Evolutionary conservation across 2,797 vertebrate species (phyloP), one percentile per base, ranked within the genome.

Genomic region (Rhynchonycteris naso): DNA sequence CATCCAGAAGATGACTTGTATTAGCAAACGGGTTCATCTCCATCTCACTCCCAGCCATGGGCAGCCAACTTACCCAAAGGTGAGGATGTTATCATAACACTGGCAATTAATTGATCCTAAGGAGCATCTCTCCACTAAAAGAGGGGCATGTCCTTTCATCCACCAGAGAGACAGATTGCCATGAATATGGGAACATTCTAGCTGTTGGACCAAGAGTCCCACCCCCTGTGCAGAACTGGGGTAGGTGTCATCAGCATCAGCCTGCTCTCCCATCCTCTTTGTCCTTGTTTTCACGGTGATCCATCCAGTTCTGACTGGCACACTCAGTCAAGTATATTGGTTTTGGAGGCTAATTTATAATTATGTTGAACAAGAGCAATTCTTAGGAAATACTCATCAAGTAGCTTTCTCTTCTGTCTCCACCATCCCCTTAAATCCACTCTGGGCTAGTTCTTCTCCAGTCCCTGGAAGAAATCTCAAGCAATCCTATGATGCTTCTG

Each of bases 341-440:
- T 88, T 87, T 93, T 35, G 38, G 65, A 58, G 66, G 52, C 54
- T 92, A 74, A 66, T 38, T 68, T 83, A 21, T 83, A 79, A 71
- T 52, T 54, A 30, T 56, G 54, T 35, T 84, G 58, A 63, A 84
- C 6, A 58, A 90, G 28, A 91, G 54, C 18, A 81, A 82, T 83
- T 43, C 65, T 88, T 63, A 74, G 30, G 59, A 63, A 50, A 9
- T 59, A 33, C 14, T 79, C 28, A 50, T 61, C 71, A 79, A 33
- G 54, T 21, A 63, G 47, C 22, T 90, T 56, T 50, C 58, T 66
- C 26, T 58, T 87, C 35, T 69, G 30, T 18, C 26, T 16, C 30
- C 38, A 54, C 4, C 22, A 1, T 66, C 56, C 75, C 18, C 86
- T 93, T 54, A 79, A 91, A 69, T 65, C 54, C 13, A 21, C 54